A percentile compares a stretch with the other conserved stretches of the same genome.
phyloP scores from a whole-genome alignment of 2,797 vertebrate genomes.

The Pangasius sanitwongsei region DNA sequence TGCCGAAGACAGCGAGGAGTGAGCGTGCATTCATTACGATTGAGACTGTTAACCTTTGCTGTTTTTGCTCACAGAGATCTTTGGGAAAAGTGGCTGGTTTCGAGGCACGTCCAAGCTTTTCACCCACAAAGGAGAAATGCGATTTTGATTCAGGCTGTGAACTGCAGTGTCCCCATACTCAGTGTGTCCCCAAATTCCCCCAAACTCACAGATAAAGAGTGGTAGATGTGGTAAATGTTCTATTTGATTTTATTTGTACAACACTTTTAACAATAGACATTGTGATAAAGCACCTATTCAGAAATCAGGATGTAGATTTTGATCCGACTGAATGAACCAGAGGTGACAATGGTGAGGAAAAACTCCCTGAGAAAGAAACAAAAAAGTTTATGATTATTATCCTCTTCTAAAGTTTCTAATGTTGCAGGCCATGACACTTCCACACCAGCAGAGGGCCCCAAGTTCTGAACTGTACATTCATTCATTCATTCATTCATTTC shows the following conservation, averaged over 20 bases:
- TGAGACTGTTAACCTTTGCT: background rate
- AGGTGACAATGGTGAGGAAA: background rate
- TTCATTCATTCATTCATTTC: background rate
- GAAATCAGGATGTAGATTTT: background rate
- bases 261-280: background rate
- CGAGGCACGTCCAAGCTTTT: background rate
- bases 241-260: background rate
- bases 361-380: background rate
- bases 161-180: background rate
- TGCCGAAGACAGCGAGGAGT: background rate
- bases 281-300: background rate
- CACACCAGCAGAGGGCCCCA: background rate
- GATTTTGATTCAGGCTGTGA: background rate
- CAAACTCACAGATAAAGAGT: background rate
- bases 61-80: background rate
- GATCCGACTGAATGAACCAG: background rate
- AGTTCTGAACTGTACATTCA: background rate
- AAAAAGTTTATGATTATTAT: background rate
- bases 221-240: background rate
- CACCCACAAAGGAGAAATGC: background rate
- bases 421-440: background rate
- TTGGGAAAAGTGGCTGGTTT: background rate
- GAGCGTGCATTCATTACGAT: constrained; percentile 1
- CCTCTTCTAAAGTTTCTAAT: background rate
- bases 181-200: background rate